A percentile compares a stretch with the other conserved stretches of the same genome.
Conservation (phyloP, 2,888 invertebrate genomes). For the Crossocerus cetratus region DNA sequence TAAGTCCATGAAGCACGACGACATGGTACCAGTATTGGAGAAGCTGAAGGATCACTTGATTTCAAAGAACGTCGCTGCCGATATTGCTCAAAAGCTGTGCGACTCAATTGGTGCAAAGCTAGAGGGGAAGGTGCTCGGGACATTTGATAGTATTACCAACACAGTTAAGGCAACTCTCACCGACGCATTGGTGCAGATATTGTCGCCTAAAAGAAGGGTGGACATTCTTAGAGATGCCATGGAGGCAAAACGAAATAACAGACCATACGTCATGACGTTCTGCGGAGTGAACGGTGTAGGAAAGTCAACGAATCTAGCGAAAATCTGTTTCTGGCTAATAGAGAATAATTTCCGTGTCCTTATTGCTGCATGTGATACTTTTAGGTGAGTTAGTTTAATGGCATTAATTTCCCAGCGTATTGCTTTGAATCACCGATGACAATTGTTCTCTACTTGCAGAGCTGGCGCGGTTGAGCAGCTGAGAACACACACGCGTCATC, state of each 20-base stretch:
- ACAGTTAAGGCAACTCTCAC: conserved; percentile 93
- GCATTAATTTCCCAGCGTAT: too few species aligned
- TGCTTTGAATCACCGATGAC: too few species aligned
- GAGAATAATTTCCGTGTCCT: conserved; percentile 97
- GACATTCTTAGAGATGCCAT: conserved; percentile 97
- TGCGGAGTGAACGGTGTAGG: conserved; percentile 99
- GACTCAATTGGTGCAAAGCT: conserved; percentile 93
- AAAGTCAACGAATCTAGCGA: conserved; percentile 98
- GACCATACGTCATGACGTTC: conserved; percentile 97
- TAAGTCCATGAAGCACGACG: conserved; percentile 89
- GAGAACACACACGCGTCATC: conserved; percentile 93
- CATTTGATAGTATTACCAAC: conserved; percentile 94
- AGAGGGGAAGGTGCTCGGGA: conserved; percentile 95
- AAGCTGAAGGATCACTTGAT: conserved; percentile 97
- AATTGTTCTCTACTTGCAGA: conserved; percentile 75
- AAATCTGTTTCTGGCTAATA: conserved; percentile 99
- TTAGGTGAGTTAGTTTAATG: conserved; percentile 76
- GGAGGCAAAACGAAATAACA: conserved; percentile 89
- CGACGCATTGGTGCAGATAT: conserved; percentile 94
- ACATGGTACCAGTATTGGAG: conserved; percentile 92
- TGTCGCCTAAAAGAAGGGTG: conserved; percentile 95
- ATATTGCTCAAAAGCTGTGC: conserved; percentile 95
- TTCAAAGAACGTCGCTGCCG: conserved; percentile 97
- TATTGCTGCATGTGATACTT: conserved; percentile 99
- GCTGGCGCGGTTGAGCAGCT: conserved; percentile 99